Conservation (phyloP, 2,113 vertebrate genomes). For the Hydrochoerus hydrochaeris region DNA sequence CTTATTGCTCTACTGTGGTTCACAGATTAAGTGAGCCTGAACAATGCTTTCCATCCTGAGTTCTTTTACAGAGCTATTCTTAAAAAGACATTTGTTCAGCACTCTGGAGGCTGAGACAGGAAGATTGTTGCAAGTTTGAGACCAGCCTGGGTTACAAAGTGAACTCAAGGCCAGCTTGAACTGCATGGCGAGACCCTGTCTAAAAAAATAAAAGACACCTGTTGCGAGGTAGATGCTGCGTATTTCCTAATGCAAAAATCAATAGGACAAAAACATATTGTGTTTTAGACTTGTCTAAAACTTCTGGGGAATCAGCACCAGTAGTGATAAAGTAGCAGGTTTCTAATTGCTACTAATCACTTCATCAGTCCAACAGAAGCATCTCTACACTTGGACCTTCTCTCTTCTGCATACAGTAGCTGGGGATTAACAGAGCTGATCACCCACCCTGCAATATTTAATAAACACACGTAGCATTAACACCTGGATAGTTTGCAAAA, state of each 20-base stretch:
- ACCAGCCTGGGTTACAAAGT: too few species aligned
- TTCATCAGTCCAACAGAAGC: neutral
- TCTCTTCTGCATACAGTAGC: neutral
- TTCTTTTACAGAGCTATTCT: neutral
- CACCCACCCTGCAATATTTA: conserved; percentile 20
- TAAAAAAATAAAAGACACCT: neutral
- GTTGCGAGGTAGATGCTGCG: neutral
- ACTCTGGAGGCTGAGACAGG: too few species aligned
- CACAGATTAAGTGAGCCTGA: conserved; percentile 25
- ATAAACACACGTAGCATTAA: conserved; percentile 58
- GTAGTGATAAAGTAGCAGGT: neutral
- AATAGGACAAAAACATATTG: rapidly evolving
- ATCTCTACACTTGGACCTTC: neutral
- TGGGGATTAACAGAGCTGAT: conserved; percentile 58
- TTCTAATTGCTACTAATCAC: neutral
- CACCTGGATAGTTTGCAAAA: conserved; percentile 64
- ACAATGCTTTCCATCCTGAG: neutral
- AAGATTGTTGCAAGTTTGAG: too few species aligned
- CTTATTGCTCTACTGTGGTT: neutral
- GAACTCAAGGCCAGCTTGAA: too few species aligned
- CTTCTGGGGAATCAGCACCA: neutral
- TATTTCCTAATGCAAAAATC: neutral
- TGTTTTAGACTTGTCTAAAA: neutral
- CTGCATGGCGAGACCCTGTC: too few species aligned
- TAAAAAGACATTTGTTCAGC: neutral